Conservation (phyloP, 2,888 invertebrate species). For the Cinara cedri region DNA sequence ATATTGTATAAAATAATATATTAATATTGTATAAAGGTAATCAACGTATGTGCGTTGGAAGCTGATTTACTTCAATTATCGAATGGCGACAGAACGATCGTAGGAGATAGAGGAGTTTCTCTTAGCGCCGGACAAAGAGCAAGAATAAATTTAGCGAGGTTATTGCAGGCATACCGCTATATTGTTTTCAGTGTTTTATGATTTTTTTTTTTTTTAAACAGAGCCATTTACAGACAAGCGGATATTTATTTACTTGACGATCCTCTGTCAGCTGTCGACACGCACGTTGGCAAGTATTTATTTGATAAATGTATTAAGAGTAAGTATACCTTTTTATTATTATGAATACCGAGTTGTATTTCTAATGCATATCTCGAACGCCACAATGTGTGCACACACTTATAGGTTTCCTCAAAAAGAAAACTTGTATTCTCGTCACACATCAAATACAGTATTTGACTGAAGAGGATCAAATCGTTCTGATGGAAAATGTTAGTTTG, state of each 20-base stretch:
- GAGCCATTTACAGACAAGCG: constrained; percentile 67
- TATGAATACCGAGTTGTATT: no score
- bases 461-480: no score
- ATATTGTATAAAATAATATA: no score
- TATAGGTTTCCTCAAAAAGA: no score
- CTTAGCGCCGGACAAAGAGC: constrained; percentile 88
- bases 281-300: constrained; percentile 66
- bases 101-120: constrained; percentile 85
- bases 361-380: no score
- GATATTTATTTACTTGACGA: constrained; percentile 68
- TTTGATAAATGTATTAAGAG: constrained; percentile 66
- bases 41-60: constrained; percentile 75
- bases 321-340: constrained; percentile 48
- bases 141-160: constrained; percentile 67
- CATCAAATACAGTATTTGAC: no score
- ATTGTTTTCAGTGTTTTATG: background rate
- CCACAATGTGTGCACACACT: no score
- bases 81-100: constrained; percentile 80
- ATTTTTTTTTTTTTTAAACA: constrained; percentile 45
- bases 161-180: no score
- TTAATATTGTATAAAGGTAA: constrained; percentile 65
- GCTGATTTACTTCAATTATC: constrained; percentile 78
- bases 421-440: no score
- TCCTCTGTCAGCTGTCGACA: constrained; percentile 68
- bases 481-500: no score